Evolutionary conservation across 1,140 invertebrate genomes (phyloP).

Genomic region (Coptotermes formosanus): DNA sequence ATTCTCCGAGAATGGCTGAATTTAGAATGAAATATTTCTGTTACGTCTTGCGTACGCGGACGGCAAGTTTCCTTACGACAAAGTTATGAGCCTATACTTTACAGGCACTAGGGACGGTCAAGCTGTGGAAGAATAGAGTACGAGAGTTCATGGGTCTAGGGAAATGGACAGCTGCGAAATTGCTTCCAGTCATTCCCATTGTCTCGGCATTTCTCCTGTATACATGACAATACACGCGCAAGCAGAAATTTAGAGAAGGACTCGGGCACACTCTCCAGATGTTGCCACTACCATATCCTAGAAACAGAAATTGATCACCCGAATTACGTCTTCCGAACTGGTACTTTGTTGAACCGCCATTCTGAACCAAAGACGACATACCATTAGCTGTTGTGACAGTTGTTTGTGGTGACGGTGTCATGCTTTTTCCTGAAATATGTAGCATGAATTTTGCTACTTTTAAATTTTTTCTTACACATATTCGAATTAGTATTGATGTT

Average conservation of each 20-base stretch:
- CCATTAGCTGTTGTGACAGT: too few relatives aligned
- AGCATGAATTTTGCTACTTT: too few relatives aligned
- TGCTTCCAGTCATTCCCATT: background rate
- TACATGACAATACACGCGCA: background rate
- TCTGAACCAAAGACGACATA: too few relatives aligned
- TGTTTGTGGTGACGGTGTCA: too few relatives aligned
- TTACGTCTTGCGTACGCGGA: too few relatives aligned
- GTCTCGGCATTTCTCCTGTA: background rate
- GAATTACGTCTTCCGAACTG: background rate
- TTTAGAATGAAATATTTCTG: too few relatives aligned
- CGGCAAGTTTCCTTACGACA: background rate
- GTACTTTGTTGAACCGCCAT: background rate
- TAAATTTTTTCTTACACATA: too few relatives aligned
- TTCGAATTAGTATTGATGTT: too few relatives aligned
- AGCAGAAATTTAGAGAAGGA: background rate
- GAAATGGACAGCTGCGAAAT: constrained; percentile 14
- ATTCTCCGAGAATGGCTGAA: too few relatives aligned
- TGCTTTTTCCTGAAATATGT: too few relatives aligned
- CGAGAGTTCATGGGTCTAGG: background rate
- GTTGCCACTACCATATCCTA: background rate
- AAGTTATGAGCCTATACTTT: background rate
- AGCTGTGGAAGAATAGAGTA: background rate
- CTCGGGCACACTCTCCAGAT: background rate
- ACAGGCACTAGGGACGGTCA: background rate
- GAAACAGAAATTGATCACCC: background rate